Evolutionary conservation across 2,113 vertebrate species (phyloP), one percentile per base, ranked within the genome.

Genomic region (Amazona vittata): DNA sequence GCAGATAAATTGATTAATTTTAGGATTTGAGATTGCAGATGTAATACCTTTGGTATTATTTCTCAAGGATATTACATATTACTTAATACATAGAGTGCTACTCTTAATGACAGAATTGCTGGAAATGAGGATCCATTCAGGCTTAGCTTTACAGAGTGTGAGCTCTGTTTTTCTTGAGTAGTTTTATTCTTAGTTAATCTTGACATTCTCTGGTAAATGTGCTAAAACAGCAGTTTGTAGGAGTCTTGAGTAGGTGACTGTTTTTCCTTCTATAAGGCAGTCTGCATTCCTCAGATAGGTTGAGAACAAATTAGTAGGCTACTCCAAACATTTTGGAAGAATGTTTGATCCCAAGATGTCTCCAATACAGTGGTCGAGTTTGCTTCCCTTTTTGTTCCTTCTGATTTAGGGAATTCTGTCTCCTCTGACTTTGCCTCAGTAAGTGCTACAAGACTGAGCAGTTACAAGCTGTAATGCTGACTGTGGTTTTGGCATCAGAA

Each of bases 211-310:
- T 96, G 91, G 57, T 96, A 89, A 95, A 93, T 92, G 77, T 93
- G 91, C 90, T 96, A 90, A 95, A 96, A 68, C 91, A 91, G 89
- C 93, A 94, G 89, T 95, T 96, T 95, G 94, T 95, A 89, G 95
- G 92, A 96, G 92, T 96, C 83, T 94, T 96, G 92, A 87, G 94
- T 96, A 96, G 94, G 95, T 96, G 87, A 96, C 88, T 96, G 86
- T 96, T 96, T 97, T 91, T 90, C 90, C 86, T 71, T 88, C 92
- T 93, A 76, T 78, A 64, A 73, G 92, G 77, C 95, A 84, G 94
- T 92, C 90, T 95, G 87, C 85, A 46, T 95, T 93, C 86, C 89
- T 93, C 70, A 93, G 73, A 94, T 89, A 95, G 74, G 86, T 25
- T 78, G 62, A 68, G 89, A 84, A 93, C 85, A 92, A 94, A 92